Conservation (phyloP, 2,113 vertebrate genomes). For the Pachyramphus minor region DNA sequence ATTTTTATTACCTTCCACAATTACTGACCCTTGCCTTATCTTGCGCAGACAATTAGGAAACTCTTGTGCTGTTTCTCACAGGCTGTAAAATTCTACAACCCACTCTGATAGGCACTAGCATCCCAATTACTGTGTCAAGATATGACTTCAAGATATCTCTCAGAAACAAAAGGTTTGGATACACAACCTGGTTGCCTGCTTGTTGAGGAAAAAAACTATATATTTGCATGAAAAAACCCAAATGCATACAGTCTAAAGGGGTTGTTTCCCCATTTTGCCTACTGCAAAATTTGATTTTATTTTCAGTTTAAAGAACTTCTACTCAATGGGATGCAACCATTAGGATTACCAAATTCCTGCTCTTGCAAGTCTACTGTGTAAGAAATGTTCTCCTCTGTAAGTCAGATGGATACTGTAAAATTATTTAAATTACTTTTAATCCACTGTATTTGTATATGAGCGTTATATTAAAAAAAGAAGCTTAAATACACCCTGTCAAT, state of each 20-base stretch:
- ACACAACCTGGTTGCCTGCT: constrained; percentile 3
- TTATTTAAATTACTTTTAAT: constrained; percentile 60
- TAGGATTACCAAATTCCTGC: neutral
- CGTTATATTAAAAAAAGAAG: constrained; percentile 38
- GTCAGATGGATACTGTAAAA: neutral
- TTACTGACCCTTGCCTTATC: constrained; percentile 32
- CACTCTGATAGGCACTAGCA: constrained; percentile 38
- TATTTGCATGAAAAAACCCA: neutral
- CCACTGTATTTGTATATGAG: neutral
- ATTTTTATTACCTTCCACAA: constrained; percentile 24
- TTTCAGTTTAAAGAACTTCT: constrained; percentile 46
- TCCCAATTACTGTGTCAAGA: constrained; percentile 60
- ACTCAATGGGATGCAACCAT: neutral
- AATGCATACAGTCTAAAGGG: neutral
- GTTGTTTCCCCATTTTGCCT: neutral
- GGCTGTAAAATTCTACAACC: constrained; percentile 45
- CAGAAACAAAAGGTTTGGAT: constrained; percentile 28
- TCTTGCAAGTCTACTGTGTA: neutral
- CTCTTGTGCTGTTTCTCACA: constrained; percentile 13
- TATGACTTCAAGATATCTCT: constrained; percentile 30
- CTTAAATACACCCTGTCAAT: constrained; percentile 44
- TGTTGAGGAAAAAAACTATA: neutral
- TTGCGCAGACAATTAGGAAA: constrained; percentile 7
- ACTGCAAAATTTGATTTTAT: neutral
- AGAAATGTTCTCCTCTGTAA: constrained; percentile 25